A percentile compares a stretch with the other conserved stretches of the same genome.
Conservation (phyloP, 2,113 vertebrate species). For the Phrynosoma blainvillii region DNA sequence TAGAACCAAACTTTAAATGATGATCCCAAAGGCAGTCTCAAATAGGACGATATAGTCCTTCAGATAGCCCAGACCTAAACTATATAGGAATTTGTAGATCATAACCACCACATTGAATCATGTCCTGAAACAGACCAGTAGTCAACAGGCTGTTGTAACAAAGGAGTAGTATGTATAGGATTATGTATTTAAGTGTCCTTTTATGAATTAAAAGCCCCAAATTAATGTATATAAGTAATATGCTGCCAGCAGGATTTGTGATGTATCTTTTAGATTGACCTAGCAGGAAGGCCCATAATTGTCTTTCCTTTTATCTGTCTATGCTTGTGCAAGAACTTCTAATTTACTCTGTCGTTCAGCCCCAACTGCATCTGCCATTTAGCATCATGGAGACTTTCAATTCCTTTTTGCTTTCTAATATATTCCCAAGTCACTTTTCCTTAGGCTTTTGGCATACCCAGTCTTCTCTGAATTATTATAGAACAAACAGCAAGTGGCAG, state of each 20-base stretch:
- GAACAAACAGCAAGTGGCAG: slow-evolving; percentile 69
- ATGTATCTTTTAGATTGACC: slow-evolving; percentile 26
- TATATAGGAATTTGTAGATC: no score
- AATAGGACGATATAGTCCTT: no score
- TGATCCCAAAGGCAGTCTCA: no score
- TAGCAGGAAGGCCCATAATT: no score
- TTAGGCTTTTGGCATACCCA: slow-evolving; percentile 46
- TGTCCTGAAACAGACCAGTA: no score
- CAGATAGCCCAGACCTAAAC: no score
- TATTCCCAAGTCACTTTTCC: slow-evolving; percentile 37
- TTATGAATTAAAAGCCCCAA: background rate
- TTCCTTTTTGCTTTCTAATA: slow-evolving; percentile 63
- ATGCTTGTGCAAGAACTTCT: slow-evolving; percentile 14
- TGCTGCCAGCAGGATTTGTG: slow-evolving; percentile 27
- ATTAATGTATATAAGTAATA: background rate
- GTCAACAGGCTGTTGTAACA: no score
- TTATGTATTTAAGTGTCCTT: background rate
- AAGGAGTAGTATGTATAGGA: background rate
- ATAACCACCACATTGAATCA: no score
- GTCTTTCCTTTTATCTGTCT: slow-evolving; percentile 33
- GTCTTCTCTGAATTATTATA: slow-evolving; percentile 72
- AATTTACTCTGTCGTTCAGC: slow-evolving; percentile 31
- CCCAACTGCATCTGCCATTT: slow-evolving; percentile 34
- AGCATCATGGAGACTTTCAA: slow-evolving; percentile 53
- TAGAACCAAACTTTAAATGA: no score